A percentile compares a stretch with the other conserved stretches of the same genome.
phyloP scores from a whole-genome alignment of 2,797 vertebrate species.

The Chaetodon trifasciatus region DNA sequence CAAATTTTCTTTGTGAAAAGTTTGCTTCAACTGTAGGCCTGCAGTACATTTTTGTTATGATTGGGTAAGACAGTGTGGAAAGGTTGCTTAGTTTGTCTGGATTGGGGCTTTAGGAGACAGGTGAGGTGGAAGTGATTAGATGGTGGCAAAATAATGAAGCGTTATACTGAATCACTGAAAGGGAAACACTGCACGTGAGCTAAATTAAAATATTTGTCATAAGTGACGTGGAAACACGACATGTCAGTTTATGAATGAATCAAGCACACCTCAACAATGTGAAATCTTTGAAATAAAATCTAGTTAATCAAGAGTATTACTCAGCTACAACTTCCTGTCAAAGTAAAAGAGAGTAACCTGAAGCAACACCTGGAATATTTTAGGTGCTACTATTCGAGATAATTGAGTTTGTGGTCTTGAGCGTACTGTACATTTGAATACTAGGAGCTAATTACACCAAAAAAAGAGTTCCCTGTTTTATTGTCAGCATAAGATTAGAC shows the following conservation, averaged over 20 bases:
- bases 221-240: background rate
- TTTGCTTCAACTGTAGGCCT: background rate
- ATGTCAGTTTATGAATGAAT: background rate
- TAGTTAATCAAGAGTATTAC: too few species aligned
- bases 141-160: background rate
- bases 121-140: constrained; percentile 20
- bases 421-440: background rate
- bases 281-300: background rate
- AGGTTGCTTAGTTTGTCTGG: background rate
- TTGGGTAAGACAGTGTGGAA: background rate
- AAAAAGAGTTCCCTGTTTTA: too few species aligned
- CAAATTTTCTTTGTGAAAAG: background rate
- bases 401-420: too few species aligned
- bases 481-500: background rate
- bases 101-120: constrained; percentile 5
- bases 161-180: background rate
- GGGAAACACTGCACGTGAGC: constrained; percentile 1
- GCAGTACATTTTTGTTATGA: background rate
- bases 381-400: background rate
- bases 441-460: too few species aligned
- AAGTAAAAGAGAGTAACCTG: background rate
- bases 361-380: background rate
- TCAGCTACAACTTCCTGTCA: background rate
- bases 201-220: background rate
- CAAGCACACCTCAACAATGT: background rate